phyloP scores from a whole-genome alignment of 2,888 invertebrate species.

The Pseudanteris insignis region DNA sequence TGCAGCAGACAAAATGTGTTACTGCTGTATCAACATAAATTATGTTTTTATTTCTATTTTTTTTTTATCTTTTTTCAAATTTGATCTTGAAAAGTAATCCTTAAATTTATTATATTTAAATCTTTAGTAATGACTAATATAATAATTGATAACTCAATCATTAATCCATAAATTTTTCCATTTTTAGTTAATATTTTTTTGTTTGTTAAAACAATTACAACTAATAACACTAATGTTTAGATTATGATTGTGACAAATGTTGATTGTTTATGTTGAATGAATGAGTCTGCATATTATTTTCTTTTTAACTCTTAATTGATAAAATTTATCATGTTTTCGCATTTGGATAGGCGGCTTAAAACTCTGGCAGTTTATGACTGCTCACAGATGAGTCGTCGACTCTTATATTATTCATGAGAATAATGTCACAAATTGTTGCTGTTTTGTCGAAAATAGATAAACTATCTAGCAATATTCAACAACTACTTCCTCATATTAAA shows the following conservation, averaged over 20 bases:
- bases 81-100: too few relatives aligned
- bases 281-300: not conserved
- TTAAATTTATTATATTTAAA: too few relatives aligned
- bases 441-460: slow-evolving; percentile 32
- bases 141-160: too few relatives aligned
- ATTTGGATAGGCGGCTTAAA: slow-evolving; percentile 31
- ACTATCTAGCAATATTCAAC: slow-evolving; percentile 24
- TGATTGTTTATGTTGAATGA: not conserved
- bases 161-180: too few relatives aligned
- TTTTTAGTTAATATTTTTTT: too few relatives aligned
- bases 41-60: too few relatives aligned
- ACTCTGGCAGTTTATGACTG: slow-evolving; percentile 5
- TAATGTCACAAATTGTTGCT: slow-evolving; percentile 19
- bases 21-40: too few relatives aligned
- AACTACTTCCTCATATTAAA: slow-evolving; percentile 21
- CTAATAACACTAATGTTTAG: too few relatives aligned
- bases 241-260: not conserved
- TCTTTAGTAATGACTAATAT: too few relatives aligned
- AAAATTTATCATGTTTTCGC: slow-evolving; percentile 2
- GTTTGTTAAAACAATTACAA: too few relatives aligned
- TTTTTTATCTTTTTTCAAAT: too few relatives aligned
- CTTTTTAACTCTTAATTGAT: not conserved
- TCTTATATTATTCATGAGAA: slow-evolving; percentile 1
- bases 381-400: slow-evolving; percentile 12
- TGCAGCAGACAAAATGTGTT: too few relatives aligned